A percentile compares a stretch with the other conserved stretches of the same genome.
Evolutionary conservation across 2,113 vertebrate species (phyloP).

Genomic region (Stegostoma tigrinum): DNA sequence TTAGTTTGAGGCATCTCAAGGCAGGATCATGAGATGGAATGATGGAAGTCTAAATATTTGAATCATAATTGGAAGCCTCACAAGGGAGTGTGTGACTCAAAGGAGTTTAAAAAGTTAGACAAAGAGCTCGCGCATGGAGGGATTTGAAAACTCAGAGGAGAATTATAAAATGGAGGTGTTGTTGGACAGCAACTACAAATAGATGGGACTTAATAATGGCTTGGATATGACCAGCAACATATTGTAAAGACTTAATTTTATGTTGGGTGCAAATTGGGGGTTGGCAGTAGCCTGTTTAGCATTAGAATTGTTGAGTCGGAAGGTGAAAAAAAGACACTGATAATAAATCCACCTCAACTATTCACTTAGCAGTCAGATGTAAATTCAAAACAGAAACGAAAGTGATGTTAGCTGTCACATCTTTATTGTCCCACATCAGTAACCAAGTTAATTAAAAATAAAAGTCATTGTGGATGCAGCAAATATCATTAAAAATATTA

Average conservation of each 20-base stretch:
- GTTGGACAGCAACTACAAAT: background rate
- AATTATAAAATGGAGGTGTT: background rate
- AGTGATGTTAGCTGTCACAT: background rate
- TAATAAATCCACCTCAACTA: background rate
- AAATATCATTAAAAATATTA: slow-evolving; percentile 30
- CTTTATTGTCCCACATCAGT: slow-evolving; percentile 28
- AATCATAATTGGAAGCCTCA: background rate
- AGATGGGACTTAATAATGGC: too few species aligned
- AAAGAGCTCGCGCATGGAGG: background rate
- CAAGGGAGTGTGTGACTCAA: background rate
- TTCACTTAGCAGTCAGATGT: background rate
- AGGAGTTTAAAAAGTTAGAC: background rate
- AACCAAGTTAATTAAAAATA: slow-evolving; percentile 25
- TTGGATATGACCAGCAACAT: background rate
- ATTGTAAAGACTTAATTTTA: background rate
- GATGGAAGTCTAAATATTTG: background rate
- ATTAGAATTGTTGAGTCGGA: background rate
- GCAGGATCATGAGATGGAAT: background rate
- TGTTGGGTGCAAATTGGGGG: background rate
- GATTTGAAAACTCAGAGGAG: background rate
- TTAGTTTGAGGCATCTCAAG: background rate
- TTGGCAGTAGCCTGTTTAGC: background rate
- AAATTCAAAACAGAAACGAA: background rate
- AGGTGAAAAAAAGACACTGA: too few species aligned
- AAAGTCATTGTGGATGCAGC: background rate